Conservation (phyloP, 2,113 vertebrate genomes). For the Thunnus thynnus region DNA sequence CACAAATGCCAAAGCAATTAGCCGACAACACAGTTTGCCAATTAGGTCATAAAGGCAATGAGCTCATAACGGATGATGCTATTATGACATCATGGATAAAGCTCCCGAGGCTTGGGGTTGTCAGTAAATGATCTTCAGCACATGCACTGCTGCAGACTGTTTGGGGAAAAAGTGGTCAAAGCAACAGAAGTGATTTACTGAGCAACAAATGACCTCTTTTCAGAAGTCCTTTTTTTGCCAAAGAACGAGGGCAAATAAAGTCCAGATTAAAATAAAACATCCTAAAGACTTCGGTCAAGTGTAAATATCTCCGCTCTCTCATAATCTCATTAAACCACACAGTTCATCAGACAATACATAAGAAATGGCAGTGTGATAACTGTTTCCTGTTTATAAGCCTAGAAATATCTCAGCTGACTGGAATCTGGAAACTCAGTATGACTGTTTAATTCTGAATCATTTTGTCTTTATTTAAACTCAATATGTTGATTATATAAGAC, state of each 20-base stretch:
- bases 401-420: background rate
- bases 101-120: background rate
- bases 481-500: background rate
- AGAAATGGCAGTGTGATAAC: background rate
- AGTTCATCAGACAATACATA: background rate
- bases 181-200: background rate
- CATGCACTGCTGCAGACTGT: background rate
- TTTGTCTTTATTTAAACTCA: background rate
- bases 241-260: background rate
- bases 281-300: background rate
- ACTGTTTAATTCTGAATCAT: background rate
- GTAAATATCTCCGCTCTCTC: background rate
- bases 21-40: constrained; percentile 25
- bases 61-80: constrained; percentile 48
- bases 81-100: constrained; percentile 44
- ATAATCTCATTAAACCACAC: background rate
- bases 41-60: constrained; percentile 37
- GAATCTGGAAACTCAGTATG: background rate
- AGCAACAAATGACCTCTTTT: background rate
- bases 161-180: background rate
- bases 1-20: constrained; percentile 41
- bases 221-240: background rate
- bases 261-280: background rate
- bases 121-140: constrained; percentile 2
- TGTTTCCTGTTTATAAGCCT: background rate